These are phyloP conservation scores for Pan paniscus DNA, from an alignment of 2,113 vertebrate species.

Conservation along the genomic window DNA sequence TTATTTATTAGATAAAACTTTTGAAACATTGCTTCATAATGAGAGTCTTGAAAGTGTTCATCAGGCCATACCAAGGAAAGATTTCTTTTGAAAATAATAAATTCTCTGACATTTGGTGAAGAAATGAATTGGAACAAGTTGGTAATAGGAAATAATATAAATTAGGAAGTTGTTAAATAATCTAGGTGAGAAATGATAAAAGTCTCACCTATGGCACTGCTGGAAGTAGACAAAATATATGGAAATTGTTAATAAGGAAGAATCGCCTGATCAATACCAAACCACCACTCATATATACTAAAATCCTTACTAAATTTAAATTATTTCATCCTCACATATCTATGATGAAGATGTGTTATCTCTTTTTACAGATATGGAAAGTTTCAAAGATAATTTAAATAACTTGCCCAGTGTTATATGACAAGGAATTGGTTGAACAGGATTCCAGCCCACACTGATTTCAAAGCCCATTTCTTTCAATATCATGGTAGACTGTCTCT, in stretches of 20 bases:
- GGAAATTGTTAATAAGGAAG: not conserved
- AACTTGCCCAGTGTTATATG: not conserved
- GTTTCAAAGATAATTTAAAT: not conserved
- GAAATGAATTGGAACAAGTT: not conserved
- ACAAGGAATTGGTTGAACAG: too few species aligned
- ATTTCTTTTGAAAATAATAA: not conserved
- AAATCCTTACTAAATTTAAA: not conserved
- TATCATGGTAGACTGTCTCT: not conserved
- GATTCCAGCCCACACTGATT: not conserved
- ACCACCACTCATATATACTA: not conserved
- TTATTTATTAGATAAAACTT: not conserved
- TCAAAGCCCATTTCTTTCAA: not conserved
- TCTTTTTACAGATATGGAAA: not conserved
- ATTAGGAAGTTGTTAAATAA: not conserved
- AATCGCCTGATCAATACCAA: not conserved
- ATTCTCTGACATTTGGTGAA: not conserved
- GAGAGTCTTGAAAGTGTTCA: not conserved
- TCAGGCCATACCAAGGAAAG: not conserved
- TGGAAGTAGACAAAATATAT: not conserved
- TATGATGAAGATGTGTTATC: not conserved
- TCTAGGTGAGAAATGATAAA: not conserved
- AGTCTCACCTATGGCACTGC: not conserved
- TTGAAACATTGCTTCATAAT: not conserved
- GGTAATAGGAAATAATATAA: not conserved
- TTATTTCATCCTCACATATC: not conserved